Percentiles rank a stretch among this genome's conserved stretches.
Evolutionary conservation across 2,888 invertebrate species (phyloP).

Genomic region (Blastobasis lacticolella): DNA sequence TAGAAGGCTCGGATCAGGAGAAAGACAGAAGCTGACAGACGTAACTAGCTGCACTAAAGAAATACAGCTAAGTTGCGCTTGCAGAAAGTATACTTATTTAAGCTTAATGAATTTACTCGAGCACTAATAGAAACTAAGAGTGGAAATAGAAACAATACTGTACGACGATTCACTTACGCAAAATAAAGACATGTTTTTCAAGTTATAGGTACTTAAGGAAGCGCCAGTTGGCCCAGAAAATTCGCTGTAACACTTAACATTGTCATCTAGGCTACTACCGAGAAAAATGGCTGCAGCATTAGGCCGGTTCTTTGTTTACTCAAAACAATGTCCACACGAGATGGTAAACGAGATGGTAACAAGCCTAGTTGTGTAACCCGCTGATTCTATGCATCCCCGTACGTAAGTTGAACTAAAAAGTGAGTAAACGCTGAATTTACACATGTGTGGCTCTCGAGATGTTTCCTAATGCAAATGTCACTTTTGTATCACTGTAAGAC

Average conservation of each 20-base stretch:
- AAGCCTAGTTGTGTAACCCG: slow-evolving; percentile 30
- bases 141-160: no score
- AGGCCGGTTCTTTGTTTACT: slow-evolving; percentile 8
- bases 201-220: no score
- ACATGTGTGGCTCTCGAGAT: slow-evolving; percentile 22
- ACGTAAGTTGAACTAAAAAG: slow-evolving; percentile 58
- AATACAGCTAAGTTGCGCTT: no score
- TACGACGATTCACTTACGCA: no score
- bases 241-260: not conserved
- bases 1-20: no score
- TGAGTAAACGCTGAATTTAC: slow-evolving; percentile 46
- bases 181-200: no score
- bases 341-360: slow-evolving; percentile 11
- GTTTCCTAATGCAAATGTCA: slow-evolving; percentile 48
- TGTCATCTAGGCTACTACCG: not conserved
- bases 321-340: slow-evolving; percentile 16
- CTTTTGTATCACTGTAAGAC: not conserved
- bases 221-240: no score
- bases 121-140: no score
- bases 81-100: no score
- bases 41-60: no score
- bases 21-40: no score
- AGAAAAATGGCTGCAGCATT: slow-evolving; percentile 5
- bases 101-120: no score
- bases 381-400: slow-evolving; percentile 31